phyloP scores from a whole-genome alignment of 2,888 invertebrate species.

The Mycalesis mineus region DNA sequence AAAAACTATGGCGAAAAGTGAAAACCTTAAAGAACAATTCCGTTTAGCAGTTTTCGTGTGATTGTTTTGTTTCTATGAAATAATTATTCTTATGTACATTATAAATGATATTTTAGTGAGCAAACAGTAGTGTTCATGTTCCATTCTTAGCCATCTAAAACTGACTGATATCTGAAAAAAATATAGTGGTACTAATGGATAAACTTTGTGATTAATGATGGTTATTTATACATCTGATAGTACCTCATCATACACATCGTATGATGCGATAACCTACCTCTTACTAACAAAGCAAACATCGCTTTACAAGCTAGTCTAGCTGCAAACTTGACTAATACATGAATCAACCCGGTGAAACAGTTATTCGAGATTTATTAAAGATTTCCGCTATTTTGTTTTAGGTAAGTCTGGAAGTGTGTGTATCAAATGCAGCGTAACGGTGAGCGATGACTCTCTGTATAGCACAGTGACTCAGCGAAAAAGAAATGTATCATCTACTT shows the following conservation, averaged over 20 bases:
- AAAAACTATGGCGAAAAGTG: no score
- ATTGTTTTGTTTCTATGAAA: no score
- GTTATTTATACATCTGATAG: neutral
- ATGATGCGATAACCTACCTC: neutral
- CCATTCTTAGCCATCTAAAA: no score
- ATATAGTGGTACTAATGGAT: no score
- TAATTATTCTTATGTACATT: no score
- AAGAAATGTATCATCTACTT: slow-evolving; percentile 3
- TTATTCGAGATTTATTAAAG: slow-evolving; percentile 42
- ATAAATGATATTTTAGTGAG: no score
- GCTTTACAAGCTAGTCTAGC: slow-evolving; percentile 35
- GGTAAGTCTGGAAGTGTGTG: slow-evolving; percentile 34
- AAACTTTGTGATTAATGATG: neutral
- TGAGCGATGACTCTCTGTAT: slow-evolving; percentile 39
- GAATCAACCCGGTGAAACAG: slow-evolving; percentile 36
- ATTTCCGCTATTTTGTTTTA: slow-evolving; percentile 44
- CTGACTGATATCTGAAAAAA: no score
- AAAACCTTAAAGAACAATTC: no score
- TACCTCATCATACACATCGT: neutral
- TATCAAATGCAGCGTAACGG: slow-evolving; percentile 35
- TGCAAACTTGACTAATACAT: slow-evolving; percentile 45
- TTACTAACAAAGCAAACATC: slow-evolving; percentile 42
- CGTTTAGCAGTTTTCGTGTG: no score
- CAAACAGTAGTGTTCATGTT: no score
- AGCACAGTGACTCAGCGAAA: slow-evolving; percentile 26